A percentile compares a stretch with the other conserved stretches of the same genome.
These are phyloP conservation scores for Oreohelix idahoensis DNA, from an alignment of 1,140 invertebrate genomes.

Conservation along the genomic window DNA sequence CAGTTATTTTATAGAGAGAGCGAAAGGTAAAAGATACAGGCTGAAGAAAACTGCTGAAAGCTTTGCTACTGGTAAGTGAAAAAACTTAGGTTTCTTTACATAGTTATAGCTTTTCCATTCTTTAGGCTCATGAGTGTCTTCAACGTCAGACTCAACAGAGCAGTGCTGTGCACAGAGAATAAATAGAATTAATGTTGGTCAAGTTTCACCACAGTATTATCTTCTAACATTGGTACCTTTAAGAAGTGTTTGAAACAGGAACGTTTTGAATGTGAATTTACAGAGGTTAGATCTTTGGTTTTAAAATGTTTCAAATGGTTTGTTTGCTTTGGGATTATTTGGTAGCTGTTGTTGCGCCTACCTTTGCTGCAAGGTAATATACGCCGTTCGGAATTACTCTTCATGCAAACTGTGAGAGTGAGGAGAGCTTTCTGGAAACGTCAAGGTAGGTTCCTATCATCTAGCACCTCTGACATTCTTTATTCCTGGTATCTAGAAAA, in stretches of 20 bases:
- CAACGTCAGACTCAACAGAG: too few relatives aligned
- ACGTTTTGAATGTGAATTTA: background rate
- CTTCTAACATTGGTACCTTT: background rate
- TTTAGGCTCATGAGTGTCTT: too few relatives aligned
- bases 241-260: too few relatives aligned
- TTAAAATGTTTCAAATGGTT: background rate
- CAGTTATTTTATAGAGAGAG: slow-evolving; percentile 1
- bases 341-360: slow-evolving; percentile 14
- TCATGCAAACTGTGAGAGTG: slow-evolving; percentile 21
- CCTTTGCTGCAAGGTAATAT: slow-evolving; percentile 10
- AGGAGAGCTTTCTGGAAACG: slow-evolving; percentile 11
- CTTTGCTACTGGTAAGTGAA: background rate
- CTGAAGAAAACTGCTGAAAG: background rate
- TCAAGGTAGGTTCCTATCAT: background rate
- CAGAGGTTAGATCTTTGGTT: background rate
- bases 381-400: slow-evolving; percentile 18
- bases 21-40: slow-evolving; percentile 28
- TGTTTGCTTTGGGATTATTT: slow-evolving; percentile 6
- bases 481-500: background rate
- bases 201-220: background rate
- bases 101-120: too few relatives aligned
- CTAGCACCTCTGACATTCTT: background rate
- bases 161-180: too few relatives aligned
- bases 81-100: too few relatives aligned
- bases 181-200: too few relatives aligned